phyloP scores from a whole-genome alignment of 2,888 invertebrate genomes.

The Kuschelorhynchus macadamiae region DNA sequence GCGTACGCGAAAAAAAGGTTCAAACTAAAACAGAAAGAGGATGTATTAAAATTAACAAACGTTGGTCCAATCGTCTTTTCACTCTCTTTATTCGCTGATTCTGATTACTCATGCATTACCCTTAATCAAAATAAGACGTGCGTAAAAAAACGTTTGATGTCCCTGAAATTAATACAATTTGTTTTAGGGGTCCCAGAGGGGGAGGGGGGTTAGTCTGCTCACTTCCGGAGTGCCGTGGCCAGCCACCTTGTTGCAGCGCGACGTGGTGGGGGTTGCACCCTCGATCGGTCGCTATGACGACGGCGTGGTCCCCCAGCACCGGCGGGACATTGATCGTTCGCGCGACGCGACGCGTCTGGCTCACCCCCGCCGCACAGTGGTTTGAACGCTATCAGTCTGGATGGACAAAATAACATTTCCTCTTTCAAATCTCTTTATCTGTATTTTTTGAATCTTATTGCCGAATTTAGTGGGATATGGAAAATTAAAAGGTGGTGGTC shows the following conservation, averaged over 20 bases:
- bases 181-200: neutral
- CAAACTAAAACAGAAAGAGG: no score
- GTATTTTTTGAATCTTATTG: no score
- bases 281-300: constrained; percentile 33
- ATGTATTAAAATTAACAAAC: no score
- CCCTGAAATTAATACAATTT: neutral
- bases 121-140: no score
- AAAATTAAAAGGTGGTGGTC: no score
- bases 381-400: neutral
- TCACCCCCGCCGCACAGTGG: constrained; percentile 21
- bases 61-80: no score
- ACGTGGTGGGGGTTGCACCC: constrained; percentile 41
- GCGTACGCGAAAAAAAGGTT: no score
- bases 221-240: constrained; percentile 21
- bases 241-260: constrained; percentile 39
- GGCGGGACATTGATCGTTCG: constrained; percentile 35
- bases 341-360: constrained; percentile 40
- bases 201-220: constrained; percentile 1
- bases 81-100: no score
- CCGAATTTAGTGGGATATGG: no score
- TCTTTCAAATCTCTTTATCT: no score
- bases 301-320: constrained; percentile 40
- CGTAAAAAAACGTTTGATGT: no score
- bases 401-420: neutral
- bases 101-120: no score